Conservation (phyloP, 2,113 vertebrate species). For the Ictidomys tridecemlineatus region DNA sequence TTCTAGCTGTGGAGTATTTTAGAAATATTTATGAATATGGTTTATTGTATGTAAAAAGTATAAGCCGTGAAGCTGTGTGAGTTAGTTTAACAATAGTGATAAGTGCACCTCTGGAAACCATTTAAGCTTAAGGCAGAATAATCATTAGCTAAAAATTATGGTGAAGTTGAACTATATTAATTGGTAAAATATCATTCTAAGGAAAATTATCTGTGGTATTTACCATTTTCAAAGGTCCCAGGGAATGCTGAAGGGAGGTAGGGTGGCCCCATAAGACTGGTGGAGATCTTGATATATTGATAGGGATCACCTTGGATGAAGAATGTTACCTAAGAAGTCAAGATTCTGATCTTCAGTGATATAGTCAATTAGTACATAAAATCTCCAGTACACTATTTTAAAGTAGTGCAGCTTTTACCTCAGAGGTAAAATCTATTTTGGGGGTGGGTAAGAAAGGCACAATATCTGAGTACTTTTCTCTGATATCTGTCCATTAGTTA, state of each 20-base stretch:
- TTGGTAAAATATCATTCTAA: neutral
- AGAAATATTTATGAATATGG: neutral
- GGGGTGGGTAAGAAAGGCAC: fast-evolving
- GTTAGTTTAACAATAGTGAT: neutral
- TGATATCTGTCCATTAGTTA: neutral
- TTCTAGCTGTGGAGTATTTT: neutral
- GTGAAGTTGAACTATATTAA: neutral
- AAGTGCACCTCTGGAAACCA: neutral
- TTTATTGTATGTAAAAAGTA: neutral
- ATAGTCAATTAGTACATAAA: neutral
- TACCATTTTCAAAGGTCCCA: neutral
- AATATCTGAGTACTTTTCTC: neutral
- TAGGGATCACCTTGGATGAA: neutral
- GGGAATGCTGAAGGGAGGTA: neutral
- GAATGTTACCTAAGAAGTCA: neutral
- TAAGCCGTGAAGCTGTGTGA: neutral
- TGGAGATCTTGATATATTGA: neutral
- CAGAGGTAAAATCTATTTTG: neutral
- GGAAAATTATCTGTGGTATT: neutral
- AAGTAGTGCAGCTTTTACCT: neutral
- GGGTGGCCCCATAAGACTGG: fast-evolving
- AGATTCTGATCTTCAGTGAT: neutral
- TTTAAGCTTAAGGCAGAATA: neutral
- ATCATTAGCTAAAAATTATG: neutral
- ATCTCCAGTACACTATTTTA: neutral